Conservation (phyloP, 2,113 vertebrate species). For the Calidris pugnax region DNA sequence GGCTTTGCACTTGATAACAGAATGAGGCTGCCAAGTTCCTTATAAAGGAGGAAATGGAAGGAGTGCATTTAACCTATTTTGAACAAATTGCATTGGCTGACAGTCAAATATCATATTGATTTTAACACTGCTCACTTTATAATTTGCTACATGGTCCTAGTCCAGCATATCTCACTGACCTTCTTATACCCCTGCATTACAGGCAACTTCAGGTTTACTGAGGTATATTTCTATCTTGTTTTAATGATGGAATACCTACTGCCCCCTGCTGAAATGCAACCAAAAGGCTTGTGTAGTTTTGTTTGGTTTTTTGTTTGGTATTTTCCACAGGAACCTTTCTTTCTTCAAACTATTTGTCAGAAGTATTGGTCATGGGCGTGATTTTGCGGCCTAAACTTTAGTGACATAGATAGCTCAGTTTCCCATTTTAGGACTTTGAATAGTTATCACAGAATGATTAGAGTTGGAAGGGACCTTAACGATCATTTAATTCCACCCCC, state of each 20-base stretch:
- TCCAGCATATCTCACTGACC: not conserved
- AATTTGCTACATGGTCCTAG: constrained; percentile 26
- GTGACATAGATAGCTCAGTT: not conserved
- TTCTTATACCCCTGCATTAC: not conserved
- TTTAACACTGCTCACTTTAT: constrained; percentile 33
- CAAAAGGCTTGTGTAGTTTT: not conserved
- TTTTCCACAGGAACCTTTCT: accelerated
- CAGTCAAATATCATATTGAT: constrained; percentile 66
- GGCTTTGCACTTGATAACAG: constrained; percentile 30
- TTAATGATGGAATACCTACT: not conserved
- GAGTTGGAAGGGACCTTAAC: not conserved
- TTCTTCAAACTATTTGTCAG: not conserved
- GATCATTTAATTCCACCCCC: not conserved
- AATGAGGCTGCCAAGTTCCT: constrained; percentile 30
- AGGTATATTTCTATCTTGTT: not conserved
- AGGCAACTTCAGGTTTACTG: not conserved
- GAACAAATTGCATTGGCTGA: constrained; percentile 58
- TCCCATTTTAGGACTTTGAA: not conserved
- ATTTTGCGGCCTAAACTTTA: not conserved
- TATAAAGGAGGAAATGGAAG: constrained; percentile 46
- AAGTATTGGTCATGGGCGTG: not conserved
- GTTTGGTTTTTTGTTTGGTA: too few relatives aligned
- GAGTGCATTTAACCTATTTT: constrained; percentile 49
- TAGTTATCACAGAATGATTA: not conserved
- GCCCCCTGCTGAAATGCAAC: not conserved